These are phyloP conservation scores for Thamnophis sirtalis DNA, from an alignment of 2,113 vertebrate species.

Conservation along the genomic window DNA sequence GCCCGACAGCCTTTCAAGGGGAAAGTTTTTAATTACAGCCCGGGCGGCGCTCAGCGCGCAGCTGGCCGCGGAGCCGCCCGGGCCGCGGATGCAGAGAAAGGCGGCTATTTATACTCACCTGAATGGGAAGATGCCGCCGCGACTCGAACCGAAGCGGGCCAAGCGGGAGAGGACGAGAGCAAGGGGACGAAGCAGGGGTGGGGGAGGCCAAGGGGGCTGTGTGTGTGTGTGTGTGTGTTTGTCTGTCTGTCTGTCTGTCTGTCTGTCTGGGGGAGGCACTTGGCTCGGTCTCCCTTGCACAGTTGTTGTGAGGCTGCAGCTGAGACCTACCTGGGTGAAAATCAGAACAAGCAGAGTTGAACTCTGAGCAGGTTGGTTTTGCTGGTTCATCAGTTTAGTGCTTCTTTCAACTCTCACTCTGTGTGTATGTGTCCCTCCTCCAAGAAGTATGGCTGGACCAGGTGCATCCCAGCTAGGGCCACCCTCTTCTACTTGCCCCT, in stretches of 20 bases:
- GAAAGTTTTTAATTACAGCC: slow-evolving; percentile 80
- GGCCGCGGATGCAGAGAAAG: slow-evolving; percentile 40
- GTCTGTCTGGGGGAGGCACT: too few relatives aligned
- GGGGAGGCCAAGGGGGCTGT: not conserved
- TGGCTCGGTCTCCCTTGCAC: not conserved
- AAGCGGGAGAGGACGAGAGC: not conserved
- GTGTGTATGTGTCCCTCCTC: not conserved
- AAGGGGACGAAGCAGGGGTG: not conserved
- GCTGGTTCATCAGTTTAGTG: not conserved
- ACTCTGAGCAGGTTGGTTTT: not conserved
- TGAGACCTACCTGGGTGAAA: not conserved
- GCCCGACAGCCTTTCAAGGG: slow-evolving; percentile 63
- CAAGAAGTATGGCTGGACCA: not conserved
- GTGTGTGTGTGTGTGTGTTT: too few relatives aligned
- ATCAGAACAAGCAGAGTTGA: not conserved
- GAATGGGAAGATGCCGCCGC: slow-evolving; percentile 65
- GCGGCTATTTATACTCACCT: slow-evolving; percentile 67
- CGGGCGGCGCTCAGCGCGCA: slow-evolving; percentile 60
- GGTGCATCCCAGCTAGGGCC: too few relatives aligned
- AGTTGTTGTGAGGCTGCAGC: not conserved
- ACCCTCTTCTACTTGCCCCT: not conserved
- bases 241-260: too few relatives aligned
- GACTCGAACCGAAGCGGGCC: not conserved
- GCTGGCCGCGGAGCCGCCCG: slow-evolving; percentile 54
- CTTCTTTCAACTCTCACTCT: not conserved